These are phyloP conservation scores for Bilobella aurantiaca DNA, from an alignment of 1,140 invertebrate genomes.

Conservation along the genomic window DNA sequence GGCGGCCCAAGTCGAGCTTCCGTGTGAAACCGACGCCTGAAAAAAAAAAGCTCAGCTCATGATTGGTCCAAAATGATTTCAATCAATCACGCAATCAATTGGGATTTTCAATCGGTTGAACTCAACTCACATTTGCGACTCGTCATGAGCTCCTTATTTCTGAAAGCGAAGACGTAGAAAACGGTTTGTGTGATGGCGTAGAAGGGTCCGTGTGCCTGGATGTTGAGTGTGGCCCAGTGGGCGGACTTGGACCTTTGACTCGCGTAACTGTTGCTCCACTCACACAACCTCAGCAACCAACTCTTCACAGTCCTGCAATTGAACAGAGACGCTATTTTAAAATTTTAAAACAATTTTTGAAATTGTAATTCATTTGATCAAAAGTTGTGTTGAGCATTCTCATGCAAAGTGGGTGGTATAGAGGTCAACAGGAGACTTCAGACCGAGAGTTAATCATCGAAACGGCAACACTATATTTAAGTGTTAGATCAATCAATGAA, in stretches of 20 bases:
- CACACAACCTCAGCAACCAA: conserved; percentile 52
- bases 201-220: conserved; percentile 68
- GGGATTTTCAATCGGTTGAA: too few species aligned
- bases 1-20: conserved; percentile 66
- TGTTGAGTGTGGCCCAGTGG: conserved; percentile 43
- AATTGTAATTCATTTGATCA: too few species aligned
- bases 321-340: conserved; percentile 4
- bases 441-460: too few species aligned
- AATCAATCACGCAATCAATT: too few species aligned
- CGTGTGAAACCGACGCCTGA: conserved; percentile 66
- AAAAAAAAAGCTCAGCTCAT: too few species aligned
- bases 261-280: conserved; percentile 67
- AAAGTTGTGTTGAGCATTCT: too few species aligned
- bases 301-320: conserved; percentile 49
- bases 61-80: too few species aligned
- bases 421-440: too few species aligned
- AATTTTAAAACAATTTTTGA: not conserved
- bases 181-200: conserved; percentile 79
- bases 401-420: too few species aligned
- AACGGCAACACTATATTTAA: too few species aligned
- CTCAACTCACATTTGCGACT: conserved; percentile 63
- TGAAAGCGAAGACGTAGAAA: conserved; percentile 81
- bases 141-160: conserved; percentile 67
- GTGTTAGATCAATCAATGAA: too few species aligned
- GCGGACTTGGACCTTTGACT: conserved; percentile 36